Evolutionary conservation across 2,113 vertebrate genomes (phyloP).

Genomic region (Corydoras maculifer): DNA sequence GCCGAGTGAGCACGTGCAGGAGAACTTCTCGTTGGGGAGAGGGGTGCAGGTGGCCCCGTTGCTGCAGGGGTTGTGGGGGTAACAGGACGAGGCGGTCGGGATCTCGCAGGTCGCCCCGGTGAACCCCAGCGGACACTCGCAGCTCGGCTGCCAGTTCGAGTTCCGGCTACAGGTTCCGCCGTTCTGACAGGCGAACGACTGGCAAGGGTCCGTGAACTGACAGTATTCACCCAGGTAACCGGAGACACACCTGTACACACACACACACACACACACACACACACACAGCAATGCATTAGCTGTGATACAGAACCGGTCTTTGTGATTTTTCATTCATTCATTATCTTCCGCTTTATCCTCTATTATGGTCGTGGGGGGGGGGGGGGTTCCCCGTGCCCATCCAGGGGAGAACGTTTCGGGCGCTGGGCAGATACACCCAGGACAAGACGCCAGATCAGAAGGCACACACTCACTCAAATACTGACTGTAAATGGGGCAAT

Average conservation of each 20-base stretch:
- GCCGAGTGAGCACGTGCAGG: conserved; percentile 74
- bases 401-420: too few species aligned
- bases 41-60: conserved; percentile 75
- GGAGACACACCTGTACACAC: conserved; percentile 71
- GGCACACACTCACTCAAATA: too few species aligned
- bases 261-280: conserved; percentile 40
- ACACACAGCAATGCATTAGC: conserved; percentile 56
- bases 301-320: too few species aligned
- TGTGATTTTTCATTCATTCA: too few species aligned
- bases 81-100: conserved; percentile 77
- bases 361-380: too few species aligned
- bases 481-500: too few species aligned
- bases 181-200: conserved; percentile 75
- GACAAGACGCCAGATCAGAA: too few species aligned
- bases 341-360: too few species aligned
- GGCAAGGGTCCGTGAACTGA: conserved; percentile 81
- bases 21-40: conserved; percentile 67
- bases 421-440: too few species aligned
- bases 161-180: conserved; percentile 77
- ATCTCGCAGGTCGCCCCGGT: conserved; percentile 73
- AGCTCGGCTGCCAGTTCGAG: conserved; percentile 63
- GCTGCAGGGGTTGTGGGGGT: conserved; percentile 74
- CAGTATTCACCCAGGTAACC: conserved; percentile 88
- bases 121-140: conserved; percentile 76
- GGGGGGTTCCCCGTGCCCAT: too few species aligned